Base-by-base conservation (phyloP, 2,113 vertebrate species). In the Thinocorus orbignyianus region DNA sequence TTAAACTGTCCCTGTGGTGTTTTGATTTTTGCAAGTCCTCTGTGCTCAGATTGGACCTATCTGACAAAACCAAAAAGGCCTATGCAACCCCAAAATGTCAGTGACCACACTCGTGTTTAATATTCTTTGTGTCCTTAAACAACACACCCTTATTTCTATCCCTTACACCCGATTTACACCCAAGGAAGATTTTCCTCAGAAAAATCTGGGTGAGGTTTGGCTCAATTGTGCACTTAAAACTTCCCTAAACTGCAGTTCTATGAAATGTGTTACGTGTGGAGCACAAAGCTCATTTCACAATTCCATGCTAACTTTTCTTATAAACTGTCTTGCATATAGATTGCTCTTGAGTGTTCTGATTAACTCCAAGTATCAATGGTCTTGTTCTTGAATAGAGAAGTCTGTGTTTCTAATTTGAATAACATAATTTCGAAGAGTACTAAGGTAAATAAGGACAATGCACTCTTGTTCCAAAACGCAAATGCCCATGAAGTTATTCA, bases 361-460 rank as follows among this genome's bases (percentile, higher is more conserved):
- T 93, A 97, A 80, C 71, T 95, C 44, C 44, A 22, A 90, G 60
- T 88, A 91, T 93, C 2, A 0, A 77, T 91, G 94, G 46, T 85
- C 90, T 55, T 94, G 48, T 62, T 96, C 95, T 83, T 79, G 77
- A 91, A 91, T 39, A 92, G 52, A 92, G 26, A 89, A 91, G 66
- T 87, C 87, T 89, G 61, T 93, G 95, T 88, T 95, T 89, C 89
- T 94, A 88, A 95, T 95, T 95, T 93, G 81, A 95, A 88, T 92
- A 94, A 82, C 58, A 46, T 86, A 54, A 94, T 97, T 96, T 93
- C 13, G 0, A 2, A 93, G 58, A 77, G 78, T 88, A 57, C 93
- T 94, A 96, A 95, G 93, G 90, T 96, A 97, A 94, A 95, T 65
- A 95, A 64, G 66, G 68, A 97, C 94, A 95, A 96, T 94, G 90